A percentile compares a stretch with the other conserved stretches of the same genome.
Evolutionary conservation across 2,797 vertebrate species (phyloP).

Genomic region (Acridotheres tristis): DNA sequence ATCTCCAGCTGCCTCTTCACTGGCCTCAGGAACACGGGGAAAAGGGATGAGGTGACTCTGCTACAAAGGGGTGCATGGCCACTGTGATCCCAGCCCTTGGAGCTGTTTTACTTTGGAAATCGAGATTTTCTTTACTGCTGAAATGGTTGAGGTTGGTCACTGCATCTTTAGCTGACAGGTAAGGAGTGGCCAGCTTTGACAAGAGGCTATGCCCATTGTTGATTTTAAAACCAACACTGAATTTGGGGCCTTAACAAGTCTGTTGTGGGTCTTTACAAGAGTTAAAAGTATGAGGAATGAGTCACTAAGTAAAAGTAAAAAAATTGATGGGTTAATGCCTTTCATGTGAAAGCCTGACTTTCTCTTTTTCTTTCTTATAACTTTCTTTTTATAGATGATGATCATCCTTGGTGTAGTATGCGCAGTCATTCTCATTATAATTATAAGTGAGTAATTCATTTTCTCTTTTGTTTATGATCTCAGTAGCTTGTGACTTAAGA

Average conservation of each 20-base stretch:
- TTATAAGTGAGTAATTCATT: constrained; percentile 74
- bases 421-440: constrained; percentile 75
- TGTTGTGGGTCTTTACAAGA: neutral
- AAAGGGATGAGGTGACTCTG: neutral
- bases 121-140: neutral
- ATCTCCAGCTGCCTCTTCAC: neutral
- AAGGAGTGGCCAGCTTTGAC: neutral
- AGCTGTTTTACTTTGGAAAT: neutral
- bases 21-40: neutral
- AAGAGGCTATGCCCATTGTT: neutral
- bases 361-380: constrained; percentile 24
- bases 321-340: neutral
- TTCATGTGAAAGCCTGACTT: constrained; percentile 15
- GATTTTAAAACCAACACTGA: neutral
- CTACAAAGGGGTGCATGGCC: neutral
- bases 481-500: neutral
- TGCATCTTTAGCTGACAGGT: neutral
- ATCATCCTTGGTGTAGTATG: constrained; percentile 76
- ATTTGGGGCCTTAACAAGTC: neutral
- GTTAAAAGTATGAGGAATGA: neutral
- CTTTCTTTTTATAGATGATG: constrained; percentile 73
- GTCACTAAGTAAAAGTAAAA: neutral
- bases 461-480: constrained; percentile 29
- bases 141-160: neutral
- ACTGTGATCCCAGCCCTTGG: neutral